phyloP scores from a whole-genome alignment of 2,113 vertebrate species.

The Mustela nigripes region DNA sequence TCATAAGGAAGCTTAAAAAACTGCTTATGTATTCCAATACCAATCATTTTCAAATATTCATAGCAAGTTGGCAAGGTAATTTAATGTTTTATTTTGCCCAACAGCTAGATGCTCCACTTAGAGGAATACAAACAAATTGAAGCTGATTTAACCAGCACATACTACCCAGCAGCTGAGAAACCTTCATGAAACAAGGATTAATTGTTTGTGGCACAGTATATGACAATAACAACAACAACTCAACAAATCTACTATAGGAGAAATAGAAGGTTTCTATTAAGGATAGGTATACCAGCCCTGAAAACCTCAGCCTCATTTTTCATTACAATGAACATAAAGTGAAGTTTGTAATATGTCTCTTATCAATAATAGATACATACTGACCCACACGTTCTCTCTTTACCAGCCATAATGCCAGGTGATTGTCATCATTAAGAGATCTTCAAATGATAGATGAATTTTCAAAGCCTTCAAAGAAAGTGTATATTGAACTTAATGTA shows the following conservation, averaged over 20 bases:
- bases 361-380: not conserved
- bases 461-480: conserved; percentile 35
- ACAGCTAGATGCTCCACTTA: conserved; percentile 66
- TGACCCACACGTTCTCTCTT: conserved; percentile 17
- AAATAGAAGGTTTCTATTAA: not conserved
- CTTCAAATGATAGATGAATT: not conserved
- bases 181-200: not conserved
- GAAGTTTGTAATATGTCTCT: not conserved
- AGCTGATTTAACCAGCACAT: conserved; percentile 65
- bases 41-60: conserved; percentile 81
- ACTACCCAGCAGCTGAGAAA: not conserved
- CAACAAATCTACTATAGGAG: not conserved
- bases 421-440: conserved; percentile 55
- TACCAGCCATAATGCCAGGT: not conserved
- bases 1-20: conserved; percentile 63
- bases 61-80: conserved; percentile 72
- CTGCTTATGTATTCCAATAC: conserved; percentile 72
- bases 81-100: conserved; percentile 77
- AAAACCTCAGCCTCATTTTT: not conserved
- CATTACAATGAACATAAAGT: not conserved
- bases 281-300: not conserved
- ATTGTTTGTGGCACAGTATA: not conserved
- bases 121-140: conserved; percentile 75
- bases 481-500: not conserved
- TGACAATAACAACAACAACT: not conserved